A percentile compares a stretch with the other conserved stretches of the same genome.
Conservation (phyloP, 1,140 invertebrate species). For the Pogonognathellus flavescens region DNA sequence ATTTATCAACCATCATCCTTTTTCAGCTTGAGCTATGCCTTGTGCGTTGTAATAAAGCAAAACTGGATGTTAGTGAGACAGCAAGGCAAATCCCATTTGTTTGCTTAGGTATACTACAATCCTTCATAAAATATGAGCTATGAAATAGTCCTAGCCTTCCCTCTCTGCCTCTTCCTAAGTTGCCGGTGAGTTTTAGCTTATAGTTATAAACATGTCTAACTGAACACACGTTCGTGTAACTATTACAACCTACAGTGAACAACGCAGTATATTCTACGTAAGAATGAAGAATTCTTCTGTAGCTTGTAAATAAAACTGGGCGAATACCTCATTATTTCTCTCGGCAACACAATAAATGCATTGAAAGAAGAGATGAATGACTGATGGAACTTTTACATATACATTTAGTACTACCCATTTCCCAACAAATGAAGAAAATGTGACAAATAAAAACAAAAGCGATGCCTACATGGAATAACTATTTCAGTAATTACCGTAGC, state of each 20-base stretch:
- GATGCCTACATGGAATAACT: no score
- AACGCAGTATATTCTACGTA: background rate
- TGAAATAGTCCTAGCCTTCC: background rate
- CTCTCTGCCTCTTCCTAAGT: no score
- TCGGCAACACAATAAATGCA: background rate
- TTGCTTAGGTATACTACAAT: background rate
- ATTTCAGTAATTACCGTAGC: no score
- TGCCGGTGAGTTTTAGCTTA: no score
- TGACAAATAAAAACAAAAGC: background rate
- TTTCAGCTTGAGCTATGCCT: conserved; percentile 1
- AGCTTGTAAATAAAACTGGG: background rate
- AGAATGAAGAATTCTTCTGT: no score
- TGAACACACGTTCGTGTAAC: background rate
- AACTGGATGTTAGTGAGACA: conserved; percentile 24
- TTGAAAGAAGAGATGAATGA: background rate
- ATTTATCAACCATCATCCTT: conserved; percentile 45
- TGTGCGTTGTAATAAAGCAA: conserved; percentile 4
- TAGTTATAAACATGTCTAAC: background rate
- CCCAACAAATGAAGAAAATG: background rate
- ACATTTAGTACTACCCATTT: background rate
- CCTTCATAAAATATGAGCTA: conserved; percentile 26
- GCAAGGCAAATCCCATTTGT: conserved; percentile 33
- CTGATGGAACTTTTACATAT: background rate
- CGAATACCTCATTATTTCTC: background rate
- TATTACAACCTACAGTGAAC: background rate